phyloP scores from a whole-genome alignment of 2,888 invertebrate genomes.

The Tenthredo amoena region DNA sequence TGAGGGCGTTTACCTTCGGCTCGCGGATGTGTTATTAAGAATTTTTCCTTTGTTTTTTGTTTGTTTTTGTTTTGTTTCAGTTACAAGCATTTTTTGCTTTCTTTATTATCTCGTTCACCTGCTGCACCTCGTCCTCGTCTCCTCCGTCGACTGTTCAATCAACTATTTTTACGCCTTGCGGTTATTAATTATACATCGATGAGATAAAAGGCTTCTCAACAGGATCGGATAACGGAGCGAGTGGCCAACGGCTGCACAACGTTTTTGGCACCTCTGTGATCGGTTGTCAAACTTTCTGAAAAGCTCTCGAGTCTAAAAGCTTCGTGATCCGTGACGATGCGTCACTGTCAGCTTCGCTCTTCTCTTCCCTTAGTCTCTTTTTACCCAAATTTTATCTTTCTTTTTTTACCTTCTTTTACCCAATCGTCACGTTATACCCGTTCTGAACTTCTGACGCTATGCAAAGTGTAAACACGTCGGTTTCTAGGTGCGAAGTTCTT shows the following conservation, averaged over 20 bases:
- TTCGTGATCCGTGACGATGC: constrained; percentile 24
- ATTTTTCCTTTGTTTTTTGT: neutral
- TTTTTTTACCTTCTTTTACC: neutral
- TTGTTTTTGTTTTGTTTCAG: neutral
- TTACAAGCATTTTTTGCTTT: neutral
- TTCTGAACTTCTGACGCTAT: constrained; percentile 11
- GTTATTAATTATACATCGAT: constrained; percentile 30
- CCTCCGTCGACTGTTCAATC: neutral
- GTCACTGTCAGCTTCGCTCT: constrained; percentile 13
- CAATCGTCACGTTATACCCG: constrained; percentile 1
- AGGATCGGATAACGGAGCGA: constrained; percentile 34
- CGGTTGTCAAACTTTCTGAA: constrained; percentile 5
- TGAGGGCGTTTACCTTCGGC: constrained; percentile 22
- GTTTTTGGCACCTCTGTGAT: constrained; percentile 37
- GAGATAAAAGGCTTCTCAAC: constrained; percentile 32
- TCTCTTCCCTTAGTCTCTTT: neutral
- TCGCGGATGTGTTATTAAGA: constrained; percentile 24
- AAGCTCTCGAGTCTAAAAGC: constrained; percentile 15
- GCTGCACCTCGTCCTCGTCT: neutral
- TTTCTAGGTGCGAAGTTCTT: constrained; percentile 37
- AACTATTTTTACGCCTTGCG: constrained; percentile 13
- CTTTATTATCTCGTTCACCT: neutral
- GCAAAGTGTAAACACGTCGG: constrained; percentile 25
- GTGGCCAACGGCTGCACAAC: neutral
- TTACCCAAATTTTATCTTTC: neutral